Evolutionary conservation across 2,797 vertebrate species (phyloP), one percentile per base, ranked within the genome.

Genomic region (Esox lucius): DNA sequence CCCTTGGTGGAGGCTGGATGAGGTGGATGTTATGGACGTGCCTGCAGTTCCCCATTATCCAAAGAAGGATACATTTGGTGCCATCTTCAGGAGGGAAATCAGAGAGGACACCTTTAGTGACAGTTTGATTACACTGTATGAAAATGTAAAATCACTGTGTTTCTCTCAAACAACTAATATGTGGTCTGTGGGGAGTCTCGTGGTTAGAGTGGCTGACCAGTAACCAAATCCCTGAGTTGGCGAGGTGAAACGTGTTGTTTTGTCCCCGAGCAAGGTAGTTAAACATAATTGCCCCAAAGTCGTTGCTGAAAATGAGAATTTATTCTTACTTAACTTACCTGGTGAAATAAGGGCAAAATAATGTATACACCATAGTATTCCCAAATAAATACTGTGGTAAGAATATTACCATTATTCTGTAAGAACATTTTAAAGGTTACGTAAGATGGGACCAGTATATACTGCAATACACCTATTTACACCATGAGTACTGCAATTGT

Each of bases 1-100:
- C 76, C 83, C 42, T 78, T 9, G 22, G 69, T 48, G 12, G 33
- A 9, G 31, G n/a, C 70, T 12, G 28, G 70, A 49, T 51, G 46
- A 22, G 46, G 0, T 31, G 17, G 28, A 53, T 71, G 39, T 70
- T 46, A 17, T 9, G 51, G 49, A 71, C 5, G 11, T 12, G 39
- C 4, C 28, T 42, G 49, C 42, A 49, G 24, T 66, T 8, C 31
- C 6, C 5, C 17, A 35, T 31, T 19, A 66, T 2, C 28, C 31
- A 31, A 5, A 66, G 17, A 66, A 28, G 31, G 64, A 33, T 17
- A 33, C 64, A 31, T 17, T 59, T 1, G 19, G 19, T 22, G 16
- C 16, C 16, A 2, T 31, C 16, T 59, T 31, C 13, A 65, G 24
- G 6, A 31, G 64, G 16, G 64, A 59, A 24, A 66, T 66, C 64